Evolutionary conservation across 1,140 invertebrate genomes (phyloP), one percentile per base, ranked within the genome.

Genomic region (Pachypeltis micranthus): DNA sequence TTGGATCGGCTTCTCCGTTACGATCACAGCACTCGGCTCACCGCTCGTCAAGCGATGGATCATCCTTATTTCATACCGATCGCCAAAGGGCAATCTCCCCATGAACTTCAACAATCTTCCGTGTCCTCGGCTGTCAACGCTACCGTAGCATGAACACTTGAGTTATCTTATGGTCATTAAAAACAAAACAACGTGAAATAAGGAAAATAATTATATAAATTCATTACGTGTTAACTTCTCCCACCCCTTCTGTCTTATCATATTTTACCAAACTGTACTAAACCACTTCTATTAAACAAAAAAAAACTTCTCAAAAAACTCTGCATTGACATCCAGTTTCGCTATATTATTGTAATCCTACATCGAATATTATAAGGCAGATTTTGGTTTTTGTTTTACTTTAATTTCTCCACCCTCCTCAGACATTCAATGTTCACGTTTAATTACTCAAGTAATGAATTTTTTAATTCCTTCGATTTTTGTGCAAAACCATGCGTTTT

Each of bases 1-100:
- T 82, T 99, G 72, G 97, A 99, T 80, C 98, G 98, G 78, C 83
- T 93, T 66, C 80, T 99, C 70, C 92, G 96, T 73, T 99, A 99
- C 78, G 97, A 99, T 83, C 97, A 99, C 78, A 90, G 91, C 72
- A 95, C 98, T 77, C 85, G 97, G 73, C 84, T 99, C 67, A 99
- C 97, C 68, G 97, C 97, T 67, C 85, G 91, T 70, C 96, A 99
- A 81, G 96, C 97, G 67, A 99, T 99, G 96, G 93, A 96, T 72
- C 96, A 99, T 81, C 89, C 94, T 67, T 99, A 99, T 79, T 99
- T 99, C 73, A 83, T 51, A 21, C 65, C 65, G 14, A 61, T 66
- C 14, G 47, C 57, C 27, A 65, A 65, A 54, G 29, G 44, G 26
- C 54, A 62, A 28, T 31, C 56, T n/a, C 24, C 44, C 44, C 57